A percentile compares a stretch with the other conserved stretches of the same genome.
These are phyloP conservation scores for Episyrphus balteatus DNA, from an alignment of 1,140 invertebrate species.

Conservation along the genomic window DNA sequence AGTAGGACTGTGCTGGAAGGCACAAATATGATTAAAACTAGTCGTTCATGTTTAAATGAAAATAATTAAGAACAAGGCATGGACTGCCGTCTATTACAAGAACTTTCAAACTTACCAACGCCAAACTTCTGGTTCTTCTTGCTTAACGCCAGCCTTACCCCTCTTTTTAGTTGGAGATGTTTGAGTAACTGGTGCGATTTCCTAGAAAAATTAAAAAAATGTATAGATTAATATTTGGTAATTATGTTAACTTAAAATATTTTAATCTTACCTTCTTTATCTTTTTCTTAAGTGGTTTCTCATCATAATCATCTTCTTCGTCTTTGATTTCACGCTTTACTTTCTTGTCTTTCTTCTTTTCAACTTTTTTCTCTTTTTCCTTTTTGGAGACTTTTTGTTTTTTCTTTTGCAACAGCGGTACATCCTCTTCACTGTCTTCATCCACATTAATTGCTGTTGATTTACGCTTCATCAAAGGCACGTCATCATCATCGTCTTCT, in stretches of 20 bases:
- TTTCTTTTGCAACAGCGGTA: slow-evolving; percentile 53
- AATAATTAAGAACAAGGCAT: too few species aligned
- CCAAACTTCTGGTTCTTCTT: slow-evolving; percentile 79
- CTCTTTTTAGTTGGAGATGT: slow-evolving; percentile 44
- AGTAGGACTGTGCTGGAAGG: too few species aligned
- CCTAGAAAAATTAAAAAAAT: not conserved
- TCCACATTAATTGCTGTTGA: not conserved
- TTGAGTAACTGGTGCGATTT: slow-evolving; percentile 1
- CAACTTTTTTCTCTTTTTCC: slow-evolving; percentile 44
- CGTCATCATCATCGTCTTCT: slow-evolving; percentile 47
- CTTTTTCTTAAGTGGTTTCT: slow-evolving; percentile 45
- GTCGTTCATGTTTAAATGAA: too few species aligned
- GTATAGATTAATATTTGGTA: not conserved
- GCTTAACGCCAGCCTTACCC: slow-evolving; percentile 63
- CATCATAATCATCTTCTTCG: slow-evolving; percentile 50
- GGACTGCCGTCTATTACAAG: too few species aligned
- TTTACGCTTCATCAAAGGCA: slow-evolving; percentile 47
- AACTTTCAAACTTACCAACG: slow-evolving; percentile 62
- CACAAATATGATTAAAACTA: too few species aligned
- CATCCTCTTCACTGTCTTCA: slow-evolving; percentile 43
- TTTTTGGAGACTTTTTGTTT: slow-evolving; percentile 50
- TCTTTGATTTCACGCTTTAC: slow-evolving; percentile 45
- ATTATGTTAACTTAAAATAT: slow-evolving; percentile 8
- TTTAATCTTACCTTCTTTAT: slow-evolving; percentile 28
- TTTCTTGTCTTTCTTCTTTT: slow-evolving; percentile 49